Evolutionary conservation across 2,888 invertebrate genomes (phyloP).

Genomic region (Drosophila multiciliata): DNA sequence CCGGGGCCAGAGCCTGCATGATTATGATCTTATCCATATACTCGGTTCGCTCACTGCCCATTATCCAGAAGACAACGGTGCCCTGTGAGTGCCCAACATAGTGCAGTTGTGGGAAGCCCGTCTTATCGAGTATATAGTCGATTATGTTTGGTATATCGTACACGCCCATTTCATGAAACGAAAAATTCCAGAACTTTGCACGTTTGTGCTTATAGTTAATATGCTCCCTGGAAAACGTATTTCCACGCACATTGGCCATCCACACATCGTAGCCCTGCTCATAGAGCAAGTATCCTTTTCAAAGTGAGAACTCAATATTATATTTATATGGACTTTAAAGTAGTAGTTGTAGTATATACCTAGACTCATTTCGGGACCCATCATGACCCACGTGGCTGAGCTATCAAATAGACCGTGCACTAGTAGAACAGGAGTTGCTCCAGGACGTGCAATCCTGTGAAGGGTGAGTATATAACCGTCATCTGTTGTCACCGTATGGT

Average conservation of each 20-base stretch:
- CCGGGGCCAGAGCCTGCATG: slow-evolving; percentile 89
- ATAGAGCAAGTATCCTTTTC: slow-evolving; percentile 85
- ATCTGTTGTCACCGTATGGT: slow-evolving; percentile 88
- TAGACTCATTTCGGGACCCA: slow-evolving; percentile 88
- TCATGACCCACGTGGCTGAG: slow-evolving; percentile 90
- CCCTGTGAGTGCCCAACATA: slow-evolving; percentile 94
- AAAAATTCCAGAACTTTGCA: slow-evolving; percentile 88
- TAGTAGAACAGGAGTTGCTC: slow-evolving; percentile 86
- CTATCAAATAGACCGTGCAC: slow-evolving; percentile 91
- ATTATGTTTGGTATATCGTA: slow-evolving; percentile 93
- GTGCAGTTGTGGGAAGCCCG: slow-evolving; percentile 87
- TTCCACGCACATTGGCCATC: slow-evolving; percentile 93
- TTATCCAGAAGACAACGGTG: slow-evolving; percentile 89
- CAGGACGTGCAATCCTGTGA: slow-evolving; percentile 89
- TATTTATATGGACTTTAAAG: neutral
- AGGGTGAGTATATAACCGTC: slow-evolving; percentile 93
- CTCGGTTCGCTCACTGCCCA: slow-evolving; percentile 88
- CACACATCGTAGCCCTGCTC: slow-evolving; percentile 92
- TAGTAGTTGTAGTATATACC: slow-evolving; percentile 85
- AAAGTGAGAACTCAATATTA: neutral
- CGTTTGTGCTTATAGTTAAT: slow-evolving; percentile 83
- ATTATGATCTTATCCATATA: slow-evolving; percentile 89
- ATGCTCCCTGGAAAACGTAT: slow-evolving; percentile 87
- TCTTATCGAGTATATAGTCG: slow-evolving; percentile 88
- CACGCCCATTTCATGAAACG: slow-evolving; percentile 90